Evolutionary conservation across 2,888 invertebrate species (phyloP).

Genomic region (Meteorus cinctellus): DNA sequence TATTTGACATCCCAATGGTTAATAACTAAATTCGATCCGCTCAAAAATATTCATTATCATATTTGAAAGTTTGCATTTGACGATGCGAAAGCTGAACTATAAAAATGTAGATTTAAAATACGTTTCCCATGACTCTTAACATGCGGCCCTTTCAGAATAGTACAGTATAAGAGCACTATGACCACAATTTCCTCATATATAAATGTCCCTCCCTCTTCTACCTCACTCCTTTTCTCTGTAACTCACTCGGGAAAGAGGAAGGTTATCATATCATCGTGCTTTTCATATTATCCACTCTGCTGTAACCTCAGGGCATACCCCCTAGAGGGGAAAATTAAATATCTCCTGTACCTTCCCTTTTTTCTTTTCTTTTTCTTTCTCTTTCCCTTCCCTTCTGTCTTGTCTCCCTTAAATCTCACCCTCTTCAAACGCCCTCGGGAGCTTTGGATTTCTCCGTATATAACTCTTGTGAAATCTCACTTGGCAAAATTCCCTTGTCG

Average conservation of each 20-base stretch:
- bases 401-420: conserved; percentile 16
- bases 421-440: conserved; percentile 33
- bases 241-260: conserved; percentile 1
- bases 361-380: conserved; percentile 10
- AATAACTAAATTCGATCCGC: conserved; percentile 39
- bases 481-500: conserved; percentile 23
- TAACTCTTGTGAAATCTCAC: conserved; percentile 42
- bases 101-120: conserved; percentile 52
- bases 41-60: neutral
- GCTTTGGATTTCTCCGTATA: conserved; percentile 29
- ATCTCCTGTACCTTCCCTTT: conserved; percentile 43
- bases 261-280: conserved; percentile 55
- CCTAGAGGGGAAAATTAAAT: conserved; percentile 57
- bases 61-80: neutral
- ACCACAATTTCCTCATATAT: conserved; percentile 11
- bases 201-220: neutral
- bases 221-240: neutral
- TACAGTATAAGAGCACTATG: neutral
- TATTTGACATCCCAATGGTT: neutral
- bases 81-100: conserved; percentile 31
- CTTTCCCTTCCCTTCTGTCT: conserved; percentile 3
- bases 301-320: conserved; percentile 20
- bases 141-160: conserved; percentile 30
- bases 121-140: conserved; percentile 47
- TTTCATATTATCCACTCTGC: conserved; percentile 32